A percentile compares a stretch with the other conserved stretches of the same genome.
Conservation (phyloP, 2,113 vertebrate species). For the Osmerus mordax region DNA sequence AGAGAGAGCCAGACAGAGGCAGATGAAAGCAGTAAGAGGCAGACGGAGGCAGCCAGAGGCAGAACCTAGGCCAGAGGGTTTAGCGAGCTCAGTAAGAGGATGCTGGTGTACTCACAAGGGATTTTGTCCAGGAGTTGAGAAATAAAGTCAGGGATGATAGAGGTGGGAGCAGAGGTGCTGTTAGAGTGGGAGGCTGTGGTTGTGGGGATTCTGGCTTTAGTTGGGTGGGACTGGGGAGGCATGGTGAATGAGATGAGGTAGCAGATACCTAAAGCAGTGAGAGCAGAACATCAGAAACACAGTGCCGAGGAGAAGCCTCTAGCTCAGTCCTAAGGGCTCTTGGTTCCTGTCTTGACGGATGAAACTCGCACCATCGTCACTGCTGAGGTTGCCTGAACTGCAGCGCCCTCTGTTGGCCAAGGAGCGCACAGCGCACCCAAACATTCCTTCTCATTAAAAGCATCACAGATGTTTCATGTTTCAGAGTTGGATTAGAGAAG, state of each 20-base stretch:
- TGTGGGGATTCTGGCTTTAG: neutral
- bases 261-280: conserved; percentile 18
- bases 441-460: too few relatives aligned
- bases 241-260: conserved; percentile 18
- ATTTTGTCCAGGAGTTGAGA: conserved; percentile 64
- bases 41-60: neutral
- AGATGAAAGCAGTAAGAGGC: neutral
- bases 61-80: neutral
- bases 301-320: neutral
- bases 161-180: conserved; percentile 20
- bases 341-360: too few relatives aligned
- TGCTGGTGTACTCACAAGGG: conserved; percentile 72
- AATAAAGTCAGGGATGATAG: conserved; percentile 39
- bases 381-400: too few relatives aligned
- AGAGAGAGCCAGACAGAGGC: neutral
- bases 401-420: too few relatives aligned
- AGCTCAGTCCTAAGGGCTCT: too few relatives aligned
- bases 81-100: neutral
- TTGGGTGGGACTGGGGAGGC: conserved; percentile 2
- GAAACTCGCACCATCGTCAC: too few relatives aligned
- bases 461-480: too few relatives aligned
- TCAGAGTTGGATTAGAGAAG: too few relatives aligned
- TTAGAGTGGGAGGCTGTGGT: conserved; percentile 25
- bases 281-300: conserved; percentile 1
- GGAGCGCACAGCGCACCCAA: too few relatives aligned